Conservation (phyloP, 2,113 vertebrate genomes). For the Isichthys henryi region DNA sequence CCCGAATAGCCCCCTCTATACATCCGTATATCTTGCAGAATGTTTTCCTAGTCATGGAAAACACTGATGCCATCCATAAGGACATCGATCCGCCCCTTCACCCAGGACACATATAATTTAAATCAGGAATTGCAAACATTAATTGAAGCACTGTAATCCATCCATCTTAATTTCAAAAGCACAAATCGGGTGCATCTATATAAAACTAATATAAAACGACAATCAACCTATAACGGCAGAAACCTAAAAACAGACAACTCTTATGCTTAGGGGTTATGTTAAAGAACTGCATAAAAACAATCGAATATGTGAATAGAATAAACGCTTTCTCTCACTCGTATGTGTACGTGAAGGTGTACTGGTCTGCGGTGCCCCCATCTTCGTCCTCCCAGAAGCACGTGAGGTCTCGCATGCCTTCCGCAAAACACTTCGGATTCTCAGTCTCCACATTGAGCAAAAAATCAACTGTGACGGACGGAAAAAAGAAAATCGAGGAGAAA, state of each 20-base stretch:
- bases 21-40: background rate
- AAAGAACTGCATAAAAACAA: background rate
- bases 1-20: no score
- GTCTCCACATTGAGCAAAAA: constrained; percentile 53
- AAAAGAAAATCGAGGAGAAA: background rate
- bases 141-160: background rate
- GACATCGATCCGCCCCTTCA: background rate
- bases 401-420: constrained; percentile 57
- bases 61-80: background rate
- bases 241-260: background rate
- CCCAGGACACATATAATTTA: background rate
- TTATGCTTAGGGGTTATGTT: background rate
- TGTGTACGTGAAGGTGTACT: constrained; percentile 63
- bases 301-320: background rate
- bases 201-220: background rate
- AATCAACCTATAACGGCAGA: background rate
- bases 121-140: background rate
- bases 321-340: constrained; percentile 58
- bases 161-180: background rate
- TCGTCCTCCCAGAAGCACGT: constrained; percentile 74
- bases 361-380: constrained; percentile 31
- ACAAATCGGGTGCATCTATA: background rate
- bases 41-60: background rate
- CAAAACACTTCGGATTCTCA: constrained; percentile 66
- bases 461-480: constrained; percentile 44